Evolutionary conservation across 2,888 invertebrate species (phyloP).

Genomic region (Eupithecia subfuscata): DNA sequence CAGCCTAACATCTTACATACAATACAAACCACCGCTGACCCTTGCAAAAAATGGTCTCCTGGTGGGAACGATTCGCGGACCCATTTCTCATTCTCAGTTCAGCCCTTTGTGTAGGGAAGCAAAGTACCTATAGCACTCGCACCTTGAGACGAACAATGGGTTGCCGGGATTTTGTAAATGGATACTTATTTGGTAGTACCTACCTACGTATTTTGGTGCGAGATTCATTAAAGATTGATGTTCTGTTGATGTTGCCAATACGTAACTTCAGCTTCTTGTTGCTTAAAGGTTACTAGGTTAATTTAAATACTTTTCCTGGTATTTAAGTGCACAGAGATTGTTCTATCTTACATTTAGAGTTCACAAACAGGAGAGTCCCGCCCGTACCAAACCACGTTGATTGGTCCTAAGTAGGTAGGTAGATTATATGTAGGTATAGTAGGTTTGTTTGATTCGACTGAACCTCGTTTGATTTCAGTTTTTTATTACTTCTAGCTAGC

Average conservation of each 20-base stretch:
- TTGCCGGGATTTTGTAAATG: constrained; percentile 27
- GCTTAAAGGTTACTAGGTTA: no score
- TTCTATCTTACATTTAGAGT: no score
- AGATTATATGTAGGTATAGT: no score
- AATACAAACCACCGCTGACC: constrained; percentile 21
- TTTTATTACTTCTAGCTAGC: no score
- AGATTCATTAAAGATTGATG: neutral
- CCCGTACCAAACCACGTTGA: no score
- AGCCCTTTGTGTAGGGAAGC: constrained; percentile 49
- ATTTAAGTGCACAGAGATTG: neutral
- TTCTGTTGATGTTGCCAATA: neutral
- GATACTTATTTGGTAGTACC: constrained; percentile 15
- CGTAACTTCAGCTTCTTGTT: no score
- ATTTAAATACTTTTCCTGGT: neutral
- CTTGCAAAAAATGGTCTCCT: constrained; percentile 43
- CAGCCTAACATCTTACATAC: constrained; percentile 4
- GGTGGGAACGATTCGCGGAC: constrained; percentile 61
- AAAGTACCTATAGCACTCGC: constrained; percentile 39
- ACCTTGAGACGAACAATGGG: constrained; percentile 57
- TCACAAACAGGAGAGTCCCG: no score
- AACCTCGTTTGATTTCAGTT: no score
- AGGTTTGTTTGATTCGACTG: no score
- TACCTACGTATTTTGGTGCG: neutral
- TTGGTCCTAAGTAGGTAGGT: no score
- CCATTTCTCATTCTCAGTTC: constrained; percentile 62